Percentiles rank a stretch among this genome's conserved stretches.
These are phyloP conservation scores for Hafferia zeledoni DNA, from an alignment of 2,797 vertebrate species.

Conservation along the genomic window DNA sequence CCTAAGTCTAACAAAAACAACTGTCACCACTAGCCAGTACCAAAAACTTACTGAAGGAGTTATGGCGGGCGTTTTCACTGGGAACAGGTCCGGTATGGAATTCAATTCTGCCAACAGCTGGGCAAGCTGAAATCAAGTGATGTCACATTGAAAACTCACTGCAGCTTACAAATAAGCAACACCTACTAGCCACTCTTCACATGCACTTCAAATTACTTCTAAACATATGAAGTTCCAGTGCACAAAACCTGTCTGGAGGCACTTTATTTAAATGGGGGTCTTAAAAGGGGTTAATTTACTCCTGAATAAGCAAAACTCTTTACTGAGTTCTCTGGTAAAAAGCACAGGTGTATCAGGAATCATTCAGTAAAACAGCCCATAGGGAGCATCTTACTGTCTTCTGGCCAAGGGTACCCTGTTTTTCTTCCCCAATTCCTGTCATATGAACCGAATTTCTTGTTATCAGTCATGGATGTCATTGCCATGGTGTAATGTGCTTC, in stretches of 20 bases:
- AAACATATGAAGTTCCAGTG: neutral
- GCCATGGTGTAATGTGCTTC: neutral
- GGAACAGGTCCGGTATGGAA: constrained; percentile 85
- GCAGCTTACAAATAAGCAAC: neutral
- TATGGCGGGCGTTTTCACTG: constrained; percentile 71
- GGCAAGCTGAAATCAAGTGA: constrained; percentile 83
- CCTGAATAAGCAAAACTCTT: neutral
- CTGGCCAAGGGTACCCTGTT: neutral
- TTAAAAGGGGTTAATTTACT: neutral
- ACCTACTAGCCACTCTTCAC: neutral
- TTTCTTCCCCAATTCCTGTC: neutral
- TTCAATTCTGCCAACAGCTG: constrained; percentile 91
- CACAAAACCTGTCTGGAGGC: neutral
- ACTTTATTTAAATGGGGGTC: neutral
- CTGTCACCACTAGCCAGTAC: neutral
- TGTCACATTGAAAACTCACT: neutral
- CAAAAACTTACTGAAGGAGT: constrained; percentile 79
- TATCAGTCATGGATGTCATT: neutral
- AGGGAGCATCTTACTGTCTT: neutral
- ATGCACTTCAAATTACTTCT: neutral
- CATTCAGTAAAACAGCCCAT: neutral
- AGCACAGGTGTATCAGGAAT: neutral
- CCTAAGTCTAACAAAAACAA: neutral
- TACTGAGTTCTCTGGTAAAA: neutral
- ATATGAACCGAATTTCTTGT: neutral